These are phyloP conservation scores for Schlechtendalia chinensis DNA, from an alignment of 1,140 invertebrate genomes.

Conservation along the genomic window DNA sequence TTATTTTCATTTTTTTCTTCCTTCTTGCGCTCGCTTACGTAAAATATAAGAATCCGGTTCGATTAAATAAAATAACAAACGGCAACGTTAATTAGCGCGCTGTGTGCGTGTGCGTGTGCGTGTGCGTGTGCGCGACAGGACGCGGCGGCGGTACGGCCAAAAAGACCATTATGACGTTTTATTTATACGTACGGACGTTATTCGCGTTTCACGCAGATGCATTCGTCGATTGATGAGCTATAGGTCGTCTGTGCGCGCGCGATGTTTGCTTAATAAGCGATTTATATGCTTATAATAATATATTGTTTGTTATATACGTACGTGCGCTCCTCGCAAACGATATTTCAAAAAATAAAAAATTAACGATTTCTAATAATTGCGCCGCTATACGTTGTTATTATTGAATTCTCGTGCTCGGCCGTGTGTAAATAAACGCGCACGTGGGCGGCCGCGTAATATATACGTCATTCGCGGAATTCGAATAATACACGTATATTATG, in stretches of 20 bases:
- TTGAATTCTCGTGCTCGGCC: not conserved
- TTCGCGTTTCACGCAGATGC: constrained; percentile 23
- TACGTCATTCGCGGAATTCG: not conserved
- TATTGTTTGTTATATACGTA: not conserved
- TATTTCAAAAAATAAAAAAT: not conserved
- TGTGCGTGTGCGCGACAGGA: too few species aligned
- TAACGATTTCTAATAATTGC: not conserved
- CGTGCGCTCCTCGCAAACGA: not conserved
- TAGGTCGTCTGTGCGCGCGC: not conserved
- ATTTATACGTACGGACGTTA: constrained; percentile 24
- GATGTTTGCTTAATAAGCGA: constrained; percentile 42
- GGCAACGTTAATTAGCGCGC: constrained; percentile 14
- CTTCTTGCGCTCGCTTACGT: not conserved
- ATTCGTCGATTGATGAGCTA: not conserved
- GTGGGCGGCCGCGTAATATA: not conserved
- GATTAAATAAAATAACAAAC: constrained; percentile 3
- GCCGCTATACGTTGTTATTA: not conserved
- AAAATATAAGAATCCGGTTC: constrained; percentile 31
- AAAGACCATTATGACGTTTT: constrained; percentile 14
- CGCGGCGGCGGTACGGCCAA: not conserved
- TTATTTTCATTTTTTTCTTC: constrained; percentile 10
- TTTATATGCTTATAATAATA: constrained; percentile 26
- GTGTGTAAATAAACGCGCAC: not conserved
- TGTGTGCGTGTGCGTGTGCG: too few species aligned
- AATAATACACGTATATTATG: not conserved